These are phyloP conservation scores for Seira ritae DNA, from an alignment of 2,888 invertebrate species.

Conservation along the genomic window DNA sequence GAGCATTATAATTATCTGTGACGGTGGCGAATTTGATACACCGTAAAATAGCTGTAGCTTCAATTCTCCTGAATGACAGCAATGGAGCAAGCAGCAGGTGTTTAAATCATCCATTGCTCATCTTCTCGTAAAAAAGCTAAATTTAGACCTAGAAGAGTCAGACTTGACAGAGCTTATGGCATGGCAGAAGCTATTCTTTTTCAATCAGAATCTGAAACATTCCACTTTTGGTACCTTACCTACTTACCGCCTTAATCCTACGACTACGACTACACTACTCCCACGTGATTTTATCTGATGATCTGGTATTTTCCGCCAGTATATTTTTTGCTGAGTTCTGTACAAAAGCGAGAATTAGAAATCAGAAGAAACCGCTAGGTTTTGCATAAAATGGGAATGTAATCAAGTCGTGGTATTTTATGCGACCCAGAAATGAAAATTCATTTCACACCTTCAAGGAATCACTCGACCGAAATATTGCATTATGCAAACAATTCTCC, in stretches of 20 bases:
- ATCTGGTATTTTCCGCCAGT: not conserved
- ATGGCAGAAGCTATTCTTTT: no score
- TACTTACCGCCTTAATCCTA: not conserved
- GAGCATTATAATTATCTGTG: conserved; percentile 9
- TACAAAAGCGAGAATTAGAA: no score
- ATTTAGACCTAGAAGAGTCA: not conserved
- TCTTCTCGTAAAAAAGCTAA: conserved; percentile 16
- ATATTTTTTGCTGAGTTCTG: no score
- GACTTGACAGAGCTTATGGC: no score
- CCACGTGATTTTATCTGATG: conserved; percentile 16
- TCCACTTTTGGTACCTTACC: not conserved
- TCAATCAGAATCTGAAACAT: not conserved
- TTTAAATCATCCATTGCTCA: not conserved
- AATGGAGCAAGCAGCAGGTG: conserved; percentile 31
- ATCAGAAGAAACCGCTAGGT: no score
- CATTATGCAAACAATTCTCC: no score
- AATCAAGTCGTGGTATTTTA: no score
- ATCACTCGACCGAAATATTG: no score
- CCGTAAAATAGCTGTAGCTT: conserved; percentile 35
- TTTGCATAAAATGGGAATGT: no score
- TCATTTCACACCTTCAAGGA: no score
- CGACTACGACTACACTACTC: no score
- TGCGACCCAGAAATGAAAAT: no score
- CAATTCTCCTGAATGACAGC: not conserved
- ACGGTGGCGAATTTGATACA: conserved; percentile 17